These are phyloP conservation scores for Sterna hirundo DNA, from an alignment of 2,113 vertebrate species.

Conservation along the genomic window DNA sequence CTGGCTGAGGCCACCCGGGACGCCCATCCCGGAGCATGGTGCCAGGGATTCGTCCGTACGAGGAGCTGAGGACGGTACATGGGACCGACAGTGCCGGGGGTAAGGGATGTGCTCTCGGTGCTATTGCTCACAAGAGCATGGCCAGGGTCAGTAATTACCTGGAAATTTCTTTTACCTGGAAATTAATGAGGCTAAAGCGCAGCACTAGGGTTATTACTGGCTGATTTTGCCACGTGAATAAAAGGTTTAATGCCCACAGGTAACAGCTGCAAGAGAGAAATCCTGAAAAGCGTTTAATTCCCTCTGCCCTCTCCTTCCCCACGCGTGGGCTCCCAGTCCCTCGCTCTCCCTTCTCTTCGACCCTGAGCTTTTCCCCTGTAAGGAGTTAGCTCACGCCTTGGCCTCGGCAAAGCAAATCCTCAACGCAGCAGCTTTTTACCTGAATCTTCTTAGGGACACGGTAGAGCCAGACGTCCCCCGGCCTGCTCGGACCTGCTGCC, in stretches of 20 bases:
- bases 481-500: neutral
- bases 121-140: fast-evolving
- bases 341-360: neutral
- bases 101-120: neutral
- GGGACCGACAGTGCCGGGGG: fast-evolving
- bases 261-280: neutral
- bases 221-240: neutral
- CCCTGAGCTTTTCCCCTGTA: neutral
- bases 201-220: neutral
- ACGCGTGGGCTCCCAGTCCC: fast-evolving
- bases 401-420: neutral
- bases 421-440: fast-evolving
- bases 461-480: neutral
- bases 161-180: neutral
- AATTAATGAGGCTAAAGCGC: neutral
- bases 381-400: neutral
- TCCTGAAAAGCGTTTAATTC: neutral
- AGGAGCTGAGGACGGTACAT: neutral
- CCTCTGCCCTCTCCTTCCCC: neutral
- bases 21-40: neutral
- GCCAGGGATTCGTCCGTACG: fast-evolving
- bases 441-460: neutral
- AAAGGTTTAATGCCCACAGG: neutral
- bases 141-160: neutral
- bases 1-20: neutral